phyloP scores from a whole-genome alignment of 2,888 invertebrate species.

The Scaptomyza caliginosa region DNA sequence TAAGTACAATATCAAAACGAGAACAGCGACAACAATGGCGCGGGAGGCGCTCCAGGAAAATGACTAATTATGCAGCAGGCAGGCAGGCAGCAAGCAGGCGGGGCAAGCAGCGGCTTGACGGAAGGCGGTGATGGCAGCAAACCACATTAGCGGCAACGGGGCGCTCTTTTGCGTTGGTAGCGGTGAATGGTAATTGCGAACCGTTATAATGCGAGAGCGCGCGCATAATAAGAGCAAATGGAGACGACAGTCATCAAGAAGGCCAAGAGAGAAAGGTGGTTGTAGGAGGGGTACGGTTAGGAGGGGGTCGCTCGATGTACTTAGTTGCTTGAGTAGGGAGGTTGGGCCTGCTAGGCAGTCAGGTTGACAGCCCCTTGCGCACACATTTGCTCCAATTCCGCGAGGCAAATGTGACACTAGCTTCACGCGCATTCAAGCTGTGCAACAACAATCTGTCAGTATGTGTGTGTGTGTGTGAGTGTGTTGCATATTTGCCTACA shows the following conservation, averaged over 20 bases:
- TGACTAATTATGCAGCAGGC: constrained; percentile 70
- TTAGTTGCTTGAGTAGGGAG: not conserved
- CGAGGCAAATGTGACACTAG: constrained; percentile 72
- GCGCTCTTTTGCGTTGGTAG: constrained; percentile 59
- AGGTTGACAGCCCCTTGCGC: constrained; percentile 54
- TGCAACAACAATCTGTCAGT: constrained; percentile 1
- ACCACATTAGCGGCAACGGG: constrained; percentile 70
- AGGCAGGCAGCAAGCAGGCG: not conserved
- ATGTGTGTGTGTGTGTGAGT: not conserved
- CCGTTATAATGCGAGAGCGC: constrained; percentile 76
- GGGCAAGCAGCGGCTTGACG: not conserved
- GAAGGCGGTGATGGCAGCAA: constrained; percentile 27
- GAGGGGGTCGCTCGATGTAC: not conserved
- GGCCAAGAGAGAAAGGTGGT: not conserved
- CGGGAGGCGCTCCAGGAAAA: constrained; percentile 72
- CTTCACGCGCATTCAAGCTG: constrained; percentile 32
- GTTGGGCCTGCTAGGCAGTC: not conserved
- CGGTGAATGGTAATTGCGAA: constrained; percentile 79
- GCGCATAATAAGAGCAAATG: constrained; percentile 71
- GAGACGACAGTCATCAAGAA: constrained; percentile 41
- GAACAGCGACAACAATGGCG: constrained; percentile 72
- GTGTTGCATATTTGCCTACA: constrained; percentile 38
- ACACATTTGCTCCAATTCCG: constrained; percentile 74
- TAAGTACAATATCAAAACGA: constrained; percentile 73
- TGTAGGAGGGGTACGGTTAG: not conserved